Conservation (phyloP, 2,888 invertebrate genomes). For the Neoascia interrupta region DNA sequence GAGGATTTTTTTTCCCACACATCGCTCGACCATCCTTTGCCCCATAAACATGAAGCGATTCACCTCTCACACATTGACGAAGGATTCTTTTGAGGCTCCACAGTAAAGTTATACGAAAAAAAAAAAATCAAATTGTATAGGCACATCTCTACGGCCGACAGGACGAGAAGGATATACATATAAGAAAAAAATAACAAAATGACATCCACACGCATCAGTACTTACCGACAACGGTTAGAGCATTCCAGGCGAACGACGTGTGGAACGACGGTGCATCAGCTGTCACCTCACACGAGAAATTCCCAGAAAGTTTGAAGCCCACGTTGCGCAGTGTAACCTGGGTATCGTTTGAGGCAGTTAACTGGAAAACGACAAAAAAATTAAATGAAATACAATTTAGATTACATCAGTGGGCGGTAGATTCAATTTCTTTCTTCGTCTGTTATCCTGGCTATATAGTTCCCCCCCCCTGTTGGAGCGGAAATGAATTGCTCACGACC, state of each 20-base stretch:
- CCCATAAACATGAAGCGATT: no score
- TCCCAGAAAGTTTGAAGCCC: slow-evolving; percentile 85
- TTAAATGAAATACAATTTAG: slow-evolving; percentile 53
- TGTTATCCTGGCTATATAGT: neutral
- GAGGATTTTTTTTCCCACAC: neutral
- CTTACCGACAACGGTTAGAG: slow-evolving; percentile 87
- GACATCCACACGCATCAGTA: slow-evolving; percentile 66
- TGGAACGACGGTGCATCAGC: slow-evolving; percentile 86
- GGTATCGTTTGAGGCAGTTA: slow-evolving; percentile 85
- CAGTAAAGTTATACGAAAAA: neutral
- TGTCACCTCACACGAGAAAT: slow-evolving; percentile 87
- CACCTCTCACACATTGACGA: slow-evolving; percentile 15
- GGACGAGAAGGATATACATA: neutral
- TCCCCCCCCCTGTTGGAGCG: slow-evolving; percentile 7
- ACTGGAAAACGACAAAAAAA: slow-evolving; percentile 79
- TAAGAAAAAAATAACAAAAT: slow-evolving; percentile 4
- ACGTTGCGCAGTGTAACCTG: slow-evolving; percentile 85
- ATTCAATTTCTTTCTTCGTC: slow-evolving; percentile 23
- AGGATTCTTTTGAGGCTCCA: slow-evolving; percentile 31
- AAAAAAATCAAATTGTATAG: neutral
- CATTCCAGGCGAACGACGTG: slow-evolving; percentile 83
- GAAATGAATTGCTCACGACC: slow-evolving; percentile 39
- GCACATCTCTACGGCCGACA: neutral
- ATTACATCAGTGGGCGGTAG: slow-evolving; percentile 32
- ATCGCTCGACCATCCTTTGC: neutral